Conservation (phyloP, 2,113 vertebrate species). For the Antigone vipio region DNA sequence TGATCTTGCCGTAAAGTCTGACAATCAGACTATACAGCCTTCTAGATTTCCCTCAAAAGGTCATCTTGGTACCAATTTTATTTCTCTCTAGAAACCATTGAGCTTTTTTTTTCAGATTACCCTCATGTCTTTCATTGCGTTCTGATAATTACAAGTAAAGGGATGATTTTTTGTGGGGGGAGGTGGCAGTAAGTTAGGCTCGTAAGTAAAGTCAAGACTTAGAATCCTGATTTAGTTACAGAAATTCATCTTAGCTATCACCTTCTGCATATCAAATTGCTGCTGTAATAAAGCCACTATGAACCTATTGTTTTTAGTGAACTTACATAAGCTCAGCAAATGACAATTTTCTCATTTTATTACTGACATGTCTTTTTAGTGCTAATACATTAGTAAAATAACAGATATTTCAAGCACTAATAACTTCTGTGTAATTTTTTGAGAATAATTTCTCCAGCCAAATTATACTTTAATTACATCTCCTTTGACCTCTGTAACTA, state of each 20-base stretch:
- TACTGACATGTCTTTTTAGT: neutral
- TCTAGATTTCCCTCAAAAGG: neutral
- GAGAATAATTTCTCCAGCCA: neutral
- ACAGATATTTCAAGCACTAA: neutral
- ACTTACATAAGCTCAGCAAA: neutral
- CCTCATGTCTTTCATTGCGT: neutral
- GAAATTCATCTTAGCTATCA: neutral
- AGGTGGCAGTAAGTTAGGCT: rapidly evolving
- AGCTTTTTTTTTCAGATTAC: neutral
- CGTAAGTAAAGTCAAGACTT: neutral
- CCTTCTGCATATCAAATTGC: neutral
- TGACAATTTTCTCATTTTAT: neutral
- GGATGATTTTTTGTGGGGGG: rapidly evolving
- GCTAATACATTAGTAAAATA: neutral
- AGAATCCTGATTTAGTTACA: neutral
- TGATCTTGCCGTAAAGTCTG: neutral
- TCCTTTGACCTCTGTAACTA: neutral
- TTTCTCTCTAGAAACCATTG: neutral
- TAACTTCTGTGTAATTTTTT: neutral
- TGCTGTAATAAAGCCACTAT: neutral
- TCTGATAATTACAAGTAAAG: neutral
- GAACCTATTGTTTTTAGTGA: neutral
- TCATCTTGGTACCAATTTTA: neutral
- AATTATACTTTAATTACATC: neutral
- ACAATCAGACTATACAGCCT: neutral